Conservation (phyloP, 2,113 vertebrate genomes). For the rabbit (Oryctolagus cuniculus) region DNA sequence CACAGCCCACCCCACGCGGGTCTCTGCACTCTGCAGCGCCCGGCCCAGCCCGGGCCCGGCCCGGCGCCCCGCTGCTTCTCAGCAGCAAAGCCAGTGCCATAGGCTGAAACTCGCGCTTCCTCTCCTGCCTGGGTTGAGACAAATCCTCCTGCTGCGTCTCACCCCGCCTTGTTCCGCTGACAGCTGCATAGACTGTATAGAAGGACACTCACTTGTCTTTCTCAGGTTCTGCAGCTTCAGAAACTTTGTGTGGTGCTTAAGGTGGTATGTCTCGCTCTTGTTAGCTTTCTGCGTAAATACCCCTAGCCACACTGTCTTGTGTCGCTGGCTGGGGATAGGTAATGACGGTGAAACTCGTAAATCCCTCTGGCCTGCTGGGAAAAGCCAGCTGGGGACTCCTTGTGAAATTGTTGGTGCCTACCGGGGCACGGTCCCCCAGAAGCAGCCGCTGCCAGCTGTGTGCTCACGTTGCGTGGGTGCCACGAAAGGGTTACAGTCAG, state of each 20-base stretch:
- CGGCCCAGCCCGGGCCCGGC: not conserved
- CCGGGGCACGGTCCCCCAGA: not conserved
- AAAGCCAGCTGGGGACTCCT: not conserved
- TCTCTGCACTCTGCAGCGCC: too few species aligned
- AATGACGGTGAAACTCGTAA: not conserved
- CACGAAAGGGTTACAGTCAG: not conserved
- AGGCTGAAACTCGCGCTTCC: not conserved
- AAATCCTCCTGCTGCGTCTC: not conserved
- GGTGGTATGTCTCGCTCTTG: too few species aligned
- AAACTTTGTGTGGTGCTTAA: too few species aligned
- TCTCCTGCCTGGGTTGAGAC: not conserved
- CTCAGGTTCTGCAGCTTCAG: conserved; percentile 31
- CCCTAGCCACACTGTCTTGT: not conserved
- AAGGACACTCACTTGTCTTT: not conserved
- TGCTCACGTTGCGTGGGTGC: not conserved
- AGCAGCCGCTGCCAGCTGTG: not conserved
- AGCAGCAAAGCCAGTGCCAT: not conserved
- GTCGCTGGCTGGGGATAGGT: not conserved
- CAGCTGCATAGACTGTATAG: conserved; percentile 6
- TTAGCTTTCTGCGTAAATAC: not conserved
- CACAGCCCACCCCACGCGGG: too few species aligned
- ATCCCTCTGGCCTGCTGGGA: not conserved
- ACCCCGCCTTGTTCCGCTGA: not conserved
- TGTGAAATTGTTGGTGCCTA: not conserved
- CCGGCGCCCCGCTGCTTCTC: not conserved